phyloP scores from a whole-genome alignment of 2,113 vertebrate genomes.

The Archilochus colubris region DNA sequence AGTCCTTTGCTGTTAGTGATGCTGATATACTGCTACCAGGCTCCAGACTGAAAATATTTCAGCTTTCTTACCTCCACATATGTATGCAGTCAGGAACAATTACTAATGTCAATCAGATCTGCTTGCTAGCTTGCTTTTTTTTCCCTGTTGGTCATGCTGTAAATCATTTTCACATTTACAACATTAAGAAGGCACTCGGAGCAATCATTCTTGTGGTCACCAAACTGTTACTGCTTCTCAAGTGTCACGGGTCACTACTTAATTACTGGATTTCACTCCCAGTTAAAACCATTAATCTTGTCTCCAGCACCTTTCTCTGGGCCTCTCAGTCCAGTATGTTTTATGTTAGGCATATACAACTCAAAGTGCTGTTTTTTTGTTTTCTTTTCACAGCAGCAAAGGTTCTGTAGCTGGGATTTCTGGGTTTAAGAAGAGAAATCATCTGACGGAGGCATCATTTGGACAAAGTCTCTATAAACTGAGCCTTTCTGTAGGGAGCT shows the following conservation, averaged over 20 bases:
- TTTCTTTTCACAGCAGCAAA: background rate
- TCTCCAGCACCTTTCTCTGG: constrained; percentile 47
- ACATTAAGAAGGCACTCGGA: constrained; percentile 52
- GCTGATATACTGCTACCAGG: constrained; percentile 56
- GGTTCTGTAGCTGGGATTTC: background rate
- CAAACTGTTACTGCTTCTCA: constrained; percentile 67
- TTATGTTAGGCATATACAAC: constrained; percentile 27
- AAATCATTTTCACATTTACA: constrained; percentile 72
- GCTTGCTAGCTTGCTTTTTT: constrained; percentile 28
- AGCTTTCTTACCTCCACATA: constrained; percentile 50
- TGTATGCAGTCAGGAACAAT: constrained; percentile 61
- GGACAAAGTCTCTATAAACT: background rate
- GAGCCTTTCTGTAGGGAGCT: background rate
- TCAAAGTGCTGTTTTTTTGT: background rate
- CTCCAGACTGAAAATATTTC: constrained; percentile 19
- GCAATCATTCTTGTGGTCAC: constrained; percentile 62
- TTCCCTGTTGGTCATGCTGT: constrained; percentile 31
- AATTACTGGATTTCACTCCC: constrained; percentile 71
- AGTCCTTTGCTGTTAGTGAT: constrained; percentile 24
- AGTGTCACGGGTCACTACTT: constrained; percentile 68
- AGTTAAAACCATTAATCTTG: constrained; percentile 69
- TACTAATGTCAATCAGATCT: constrained; percentile 51
- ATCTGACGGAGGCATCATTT: background rate
- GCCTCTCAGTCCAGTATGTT: constrained; percentile 48
- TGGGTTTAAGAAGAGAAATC: background rate